phyloP scores from a whole-genome alignment of 53 echinoderm and acorn worm genomes.

The Astropecten irregularis region DNA sequence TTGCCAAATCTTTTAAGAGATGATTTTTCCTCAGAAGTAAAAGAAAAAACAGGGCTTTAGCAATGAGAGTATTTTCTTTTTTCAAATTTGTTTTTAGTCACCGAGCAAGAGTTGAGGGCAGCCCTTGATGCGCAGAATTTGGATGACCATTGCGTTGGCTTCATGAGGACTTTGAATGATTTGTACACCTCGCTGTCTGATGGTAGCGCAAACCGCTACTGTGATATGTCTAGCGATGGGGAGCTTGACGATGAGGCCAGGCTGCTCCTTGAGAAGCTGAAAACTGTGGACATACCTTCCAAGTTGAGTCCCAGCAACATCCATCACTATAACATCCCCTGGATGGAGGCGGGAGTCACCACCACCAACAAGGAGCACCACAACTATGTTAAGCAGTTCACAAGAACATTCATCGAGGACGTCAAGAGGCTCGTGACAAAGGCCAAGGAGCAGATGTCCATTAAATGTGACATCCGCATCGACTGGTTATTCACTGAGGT shows the following conservation, averaged over 20 bases:
- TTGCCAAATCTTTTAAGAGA: too few relatives aligned
- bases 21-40: too few relatives aligned
- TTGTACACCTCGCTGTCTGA: conserved; percentile 58
- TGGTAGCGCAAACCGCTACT: conserved; percentile 60
- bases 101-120: conserved; percentile 87
- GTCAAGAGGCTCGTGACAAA: conserved; percentile 60
- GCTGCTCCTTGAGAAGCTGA: conserved; percentile 51
- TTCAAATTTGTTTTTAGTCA: conserved; percentile 69
- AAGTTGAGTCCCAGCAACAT: conserved; percentile 55
- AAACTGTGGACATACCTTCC: conserved; percentile 51
- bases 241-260: conserved; percentile 48
- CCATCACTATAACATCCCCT: conserved; percentile 50
- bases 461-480: conserved; percentile 34
- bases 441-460: conserved; percentile 25
- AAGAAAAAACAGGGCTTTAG: too few relatives aligned
- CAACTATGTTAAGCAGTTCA: conserved; percentile 57
- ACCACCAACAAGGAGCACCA: conserved; percentile 28
- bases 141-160: conserved; percentile 77
- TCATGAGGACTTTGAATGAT: conserved; percentile 71
- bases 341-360: conserved; percentile 61
- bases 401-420: conserved; percentile 50
- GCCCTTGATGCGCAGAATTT: conserved; percentile 62
- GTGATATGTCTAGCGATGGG: conserved; percentile 34
- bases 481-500: conserved; percentile 78
- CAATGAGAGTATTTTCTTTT: not conserved